Evolutionary conservation across 2,888 invertebrate genomes (phyloP), one percentile per base, ranked within the genome.

Genomic region (Aethes cnicana): DNA sequence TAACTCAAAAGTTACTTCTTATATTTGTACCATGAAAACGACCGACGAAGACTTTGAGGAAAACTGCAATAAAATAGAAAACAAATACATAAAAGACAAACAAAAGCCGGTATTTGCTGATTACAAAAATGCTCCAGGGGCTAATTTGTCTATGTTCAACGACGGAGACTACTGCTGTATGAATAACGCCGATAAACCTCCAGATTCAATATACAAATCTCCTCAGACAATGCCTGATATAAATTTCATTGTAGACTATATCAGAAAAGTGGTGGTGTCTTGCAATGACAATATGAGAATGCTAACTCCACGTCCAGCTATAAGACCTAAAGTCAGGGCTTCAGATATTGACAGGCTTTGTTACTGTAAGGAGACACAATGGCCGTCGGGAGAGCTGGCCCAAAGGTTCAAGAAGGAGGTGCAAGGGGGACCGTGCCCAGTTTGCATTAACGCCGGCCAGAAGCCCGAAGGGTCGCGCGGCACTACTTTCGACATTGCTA

Each of bases 221-320:
- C 84, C 84, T 32, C 81, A 84, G 62, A 81, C 79, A n/a, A 75
- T 80, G 53, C 88, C 86, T 1, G 80, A 81, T 59, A 72, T 88
- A 32, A 72, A 89, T 59, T 77, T 65, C 48, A 88, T 89, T 43
- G 67, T 80, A 35, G 88, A 89, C 54, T 89, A 89, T 54, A 77
- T 88, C 1, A 73, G 84, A 32, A 86, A 84, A 57, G 82, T 85
- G 6, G 82, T 89, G 33, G 72, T 81, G 8, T 87, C 88, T 3
- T 87, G 88, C 62, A 86, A 89, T 62, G 88, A 89, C 58, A 85
- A 87, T 56, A 82, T 89, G 84, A 77, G 88, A 56, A 87, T 84
- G 87, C 62, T 89, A 52, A 88, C 87, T 17, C 88, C 88, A 37
- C 77, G 79, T 7, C 77, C 84, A 7, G 74, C 81, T 2, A 82